Percentiles rank a stretch among this genome's conserved stretches.
These are phyloP conservation scores for Sternarchorhynchus goeldii DNA, from an alignment of 2,797 vertebrate species.

Conservation along the genomic window DNA sequence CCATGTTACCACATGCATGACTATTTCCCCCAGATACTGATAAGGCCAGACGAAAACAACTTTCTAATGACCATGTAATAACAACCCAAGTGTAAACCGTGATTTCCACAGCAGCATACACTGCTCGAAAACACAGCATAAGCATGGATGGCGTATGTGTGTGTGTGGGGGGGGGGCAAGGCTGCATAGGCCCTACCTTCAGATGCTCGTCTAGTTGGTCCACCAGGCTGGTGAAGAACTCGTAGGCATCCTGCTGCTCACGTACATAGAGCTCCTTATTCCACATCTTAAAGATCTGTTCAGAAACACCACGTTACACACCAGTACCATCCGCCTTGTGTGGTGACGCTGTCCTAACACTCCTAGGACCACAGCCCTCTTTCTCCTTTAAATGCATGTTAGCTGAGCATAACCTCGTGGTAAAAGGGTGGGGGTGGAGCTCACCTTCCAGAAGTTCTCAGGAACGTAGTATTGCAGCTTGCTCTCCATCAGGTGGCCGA, in stretches of 20 bases:
- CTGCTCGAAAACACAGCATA: not conserved
- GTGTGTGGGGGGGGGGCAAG: not conserved
- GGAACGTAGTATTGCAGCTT: slow-evolving; percentile 97
- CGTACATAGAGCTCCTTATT: slow-evolving; percentile 97
- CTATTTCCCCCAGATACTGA: not conserved
- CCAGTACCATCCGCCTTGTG: not conserved
- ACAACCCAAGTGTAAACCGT: not conserved
- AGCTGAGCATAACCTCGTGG: not conserved
- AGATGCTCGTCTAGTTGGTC: slow-evolving; percentile 98
- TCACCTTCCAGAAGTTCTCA: slow-evolving; percentile 99
- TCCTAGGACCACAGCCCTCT: too few species aligned
- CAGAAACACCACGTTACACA: slow-evolving; percentile 15
- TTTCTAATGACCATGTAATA: not conserved
- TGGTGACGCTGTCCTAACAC: not conserved
- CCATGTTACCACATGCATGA: not conserved
- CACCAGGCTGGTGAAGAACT: slow-evolving; percentile 98
- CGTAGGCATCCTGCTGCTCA: slow-evolving; percentile 98
- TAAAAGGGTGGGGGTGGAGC: not conserved
- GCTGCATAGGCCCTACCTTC: slow-evolving; percentile 80
- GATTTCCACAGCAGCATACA: not conserved
- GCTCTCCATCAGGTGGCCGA: slow-evolving; percentile 99
- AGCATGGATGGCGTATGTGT: not conserved
- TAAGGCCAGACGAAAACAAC: not conserved
- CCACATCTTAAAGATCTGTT: slow-evolving; percentile 99
- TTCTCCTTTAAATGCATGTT: not conserved